Evolutionary conservation across 1,140 invertebrate genomes (phyloP), one percentile per base, ranked within the genome.

Genomic region (Brachionus paranguensis): DNA sequence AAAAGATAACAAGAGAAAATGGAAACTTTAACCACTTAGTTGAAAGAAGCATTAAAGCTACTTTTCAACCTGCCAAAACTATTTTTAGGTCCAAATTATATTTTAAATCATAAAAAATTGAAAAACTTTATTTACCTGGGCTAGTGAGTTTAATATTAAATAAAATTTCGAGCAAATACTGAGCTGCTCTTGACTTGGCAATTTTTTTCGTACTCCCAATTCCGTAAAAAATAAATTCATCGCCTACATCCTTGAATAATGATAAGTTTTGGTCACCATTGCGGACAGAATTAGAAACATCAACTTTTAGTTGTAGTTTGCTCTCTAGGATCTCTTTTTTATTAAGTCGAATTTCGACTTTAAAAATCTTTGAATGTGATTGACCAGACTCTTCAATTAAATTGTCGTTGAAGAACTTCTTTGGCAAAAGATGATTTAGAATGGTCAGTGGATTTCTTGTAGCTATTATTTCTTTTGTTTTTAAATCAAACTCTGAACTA

Each of bases 181-280:
- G 81, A 10, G 81, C 60, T 17, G 81, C 81, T 33, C 53, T 17
- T 24, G 81, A 45, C 43, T 83, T 83, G 20, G 81, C 81, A 8
- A 83, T 33, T 55, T 47, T 70, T 83, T 70, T 83, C 14, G 50
- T 83, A n/a, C n/a, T 41, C 17, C 81, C 81, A 47, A 55, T 47
- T 37, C 81, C 81, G 14, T 65, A 81, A 68, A 81, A 81, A 41
- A 68, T 64, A 11, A 81, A 64, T 29, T 64, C 53, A 10, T 81
- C 78, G 2, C 33, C 41, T 1, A 14, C 10, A 12, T 81, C 24
- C 37, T 60, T 60, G 7, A 81, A 41, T n/a, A 81, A n/a, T 27
- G 53, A n/a, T 2, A 29, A 14, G 11, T 65, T 27, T 45, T 60
- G 53, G 53, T 60, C 20, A 64, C 11, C 20, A 12, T 20, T 64